These are phyloP conservation scores for Anagrus nilaparvatae DNA, from an alignment of 1,140 invertebrate genomes.

Conservation along the genomic window DNA sequence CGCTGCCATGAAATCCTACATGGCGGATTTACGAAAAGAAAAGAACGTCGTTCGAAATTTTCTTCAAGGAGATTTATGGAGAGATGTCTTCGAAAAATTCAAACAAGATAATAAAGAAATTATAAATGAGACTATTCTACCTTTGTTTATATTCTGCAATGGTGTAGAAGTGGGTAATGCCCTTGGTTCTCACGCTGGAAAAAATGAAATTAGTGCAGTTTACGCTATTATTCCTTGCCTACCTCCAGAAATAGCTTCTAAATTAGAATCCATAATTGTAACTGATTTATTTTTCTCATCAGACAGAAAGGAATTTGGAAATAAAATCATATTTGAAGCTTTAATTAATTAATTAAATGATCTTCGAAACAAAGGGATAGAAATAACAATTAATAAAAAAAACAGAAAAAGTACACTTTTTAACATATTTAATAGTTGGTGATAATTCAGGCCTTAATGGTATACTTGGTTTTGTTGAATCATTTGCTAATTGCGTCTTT, in stretches of 20 bases:
- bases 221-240: conserved; percentile 13
- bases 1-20: too few species aligned
- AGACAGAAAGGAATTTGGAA: conserved; percentile 7
- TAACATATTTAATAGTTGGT: conserved; percentile 8
- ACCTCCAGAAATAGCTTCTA: conserved; percentile 1
- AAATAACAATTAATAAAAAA: conserved; percentile 3
- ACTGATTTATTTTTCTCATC: conserved; percentile 9
- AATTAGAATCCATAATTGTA: conserved; percentile 13
- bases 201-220: conserved; percentile 14
- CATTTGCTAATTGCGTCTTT: conserved; percentile 20
- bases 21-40: conserved; percentile 2
- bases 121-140: conserved; percentile 14
- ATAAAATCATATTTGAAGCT: conserved; percentile 11
- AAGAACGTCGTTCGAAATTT: conserved; percentile 7
- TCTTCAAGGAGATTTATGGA: conserved; percentile 14
- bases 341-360: conserved; percentile 10
- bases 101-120: not conserved
- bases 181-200: conserved; percentile 7
- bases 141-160: conserved; percentile 14
- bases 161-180: conserved; percentile 12
- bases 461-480: conserved; percentile 16
- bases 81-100: too few species aligned
- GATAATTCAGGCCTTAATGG: conserved; percentile 16
- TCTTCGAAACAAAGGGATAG: conserved; percentile 12
- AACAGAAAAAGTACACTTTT: conserved; percentile 9